Percentiles rank a stretch among this genome's conserved stretches.
Conservation (phyloP, 2,113 vertebrate genomes). For the Vombatus ursinus region DNA sequence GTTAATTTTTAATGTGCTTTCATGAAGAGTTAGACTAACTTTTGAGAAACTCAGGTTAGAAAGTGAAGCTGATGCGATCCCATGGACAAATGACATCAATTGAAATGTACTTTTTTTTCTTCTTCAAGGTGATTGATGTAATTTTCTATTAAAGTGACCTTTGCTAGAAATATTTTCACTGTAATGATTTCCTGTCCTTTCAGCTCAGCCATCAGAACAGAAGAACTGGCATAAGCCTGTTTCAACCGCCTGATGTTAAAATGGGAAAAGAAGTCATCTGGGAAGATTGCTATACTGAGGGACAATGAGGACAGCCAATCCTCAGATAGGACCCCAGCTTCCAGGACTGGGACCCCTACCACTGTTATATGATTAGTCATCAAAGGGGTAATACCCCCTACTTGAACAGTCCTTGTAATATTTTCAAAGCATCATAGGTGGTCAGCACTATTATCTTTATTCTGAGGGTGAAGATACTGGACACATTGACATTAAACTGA, state of each 20-base stretch:
- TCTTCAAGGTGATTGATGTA: slow-evolving; percentile 92
- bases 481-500: fast-evolving
- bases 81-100: slow-evolving; percentile 67
- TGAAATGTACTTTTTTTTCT: slow-evolving; percentile 83
- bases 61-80: slow-evolving; percentile 74
- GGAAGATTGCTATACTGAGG: slow-evolving; percentile 55
- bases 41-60: slow-evolving; percentile 68
- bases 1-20: slow-evolving; percentile 82
- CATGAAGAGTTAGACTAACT: slow-evolving; percentile 72
- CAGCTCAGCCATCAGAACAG: slow-evolving; percentile 85
- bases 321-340: not conserved
- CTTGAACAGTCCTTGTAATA: not conserved
- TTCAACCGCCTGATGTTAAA: slow-evolving; percentile 81
- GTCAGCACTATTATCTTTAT: not conserved
- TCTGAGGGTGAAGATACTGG: not conserved
- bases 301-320: slow-evolving; percentile 29
- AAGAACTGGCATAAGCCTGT: slow-evolving; percentile 81
- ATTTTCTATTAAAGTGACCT: slow-evolving; percentile 95
- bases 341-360: not conserved
- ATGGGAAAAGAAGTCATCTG: slow-evolving; percentile 84
- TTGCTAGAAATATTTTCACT: slow-evolving; percentile 91
- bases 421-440: not conserved
- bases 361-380: not conserved
- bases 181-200: slow-evolving; percentile 96
- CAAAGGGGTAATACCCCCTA: fast-evolving